Conservation (phyloP, 2,113 vertebrate genomes). For the Dasypus novemcinctus region DNA sequence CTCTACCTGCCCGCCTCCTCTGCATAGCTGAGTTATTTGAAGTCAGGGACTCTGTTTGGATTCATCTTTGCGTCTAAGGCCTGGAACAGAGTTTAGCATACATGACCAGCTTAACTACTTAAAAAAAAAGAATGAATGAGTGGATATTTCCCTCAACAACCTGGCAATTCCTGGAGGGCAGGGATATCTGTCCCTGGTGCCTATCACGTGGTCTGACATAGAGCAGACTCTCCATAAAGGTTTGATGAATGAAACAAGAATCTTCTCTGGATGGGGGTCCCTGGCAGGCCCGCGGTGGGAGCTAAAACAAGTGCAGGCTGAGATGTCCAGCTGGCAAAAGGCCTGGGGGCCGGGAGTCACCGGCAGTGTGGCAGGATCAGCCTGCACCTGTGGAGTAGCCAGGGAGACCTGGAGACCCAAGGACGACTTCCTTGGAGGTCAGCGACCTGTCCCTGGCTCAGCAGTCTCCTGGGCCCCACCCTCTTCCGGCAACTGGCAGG, state of each 20-base stretch:
- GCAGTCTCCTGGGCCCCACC: background rate
- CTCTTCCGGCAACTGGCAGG: slow-evolving; percentile 42
- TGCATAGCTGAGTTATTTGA: slow-evolving; percentile 52
- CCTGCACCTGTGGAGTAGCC: background rate
- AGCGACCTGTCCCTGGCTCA: background rate
- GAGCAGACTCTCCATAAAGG: background rate
- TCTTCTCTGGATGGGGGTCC: background rate
- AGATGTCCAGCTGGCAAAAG: background rate
- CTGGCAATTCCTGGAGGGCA: background rate
- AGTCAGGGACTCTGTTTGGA: background rate
- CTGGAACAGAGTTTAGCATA: background rate
- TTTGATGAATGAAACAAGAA: background rate
- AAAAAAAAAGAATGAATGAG: slow-evolving; percentile 10
- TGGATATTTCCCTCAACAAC: background rate
- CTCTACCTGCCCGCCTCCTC: slow-evolving; percentile 42
- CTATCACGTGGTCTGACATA: background rate
- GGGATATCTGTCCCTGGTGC: background rate
- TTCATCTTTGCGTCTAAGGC: background rate
- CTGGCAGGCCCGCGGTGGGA: background rate
- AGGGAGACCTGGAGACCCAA: background rate
- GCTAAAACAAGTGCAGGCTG: background rate
- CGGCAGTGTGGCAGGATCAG: background rate
- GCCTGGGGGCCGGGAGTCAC: background rate
- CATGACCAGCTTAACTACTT: slow-evolving; percentile 36
- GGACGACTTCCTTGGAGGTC: background rate